Base-by-base conservation (phyloP, 2,113 vertebrate species). In the Corvus cornix region DNA sequence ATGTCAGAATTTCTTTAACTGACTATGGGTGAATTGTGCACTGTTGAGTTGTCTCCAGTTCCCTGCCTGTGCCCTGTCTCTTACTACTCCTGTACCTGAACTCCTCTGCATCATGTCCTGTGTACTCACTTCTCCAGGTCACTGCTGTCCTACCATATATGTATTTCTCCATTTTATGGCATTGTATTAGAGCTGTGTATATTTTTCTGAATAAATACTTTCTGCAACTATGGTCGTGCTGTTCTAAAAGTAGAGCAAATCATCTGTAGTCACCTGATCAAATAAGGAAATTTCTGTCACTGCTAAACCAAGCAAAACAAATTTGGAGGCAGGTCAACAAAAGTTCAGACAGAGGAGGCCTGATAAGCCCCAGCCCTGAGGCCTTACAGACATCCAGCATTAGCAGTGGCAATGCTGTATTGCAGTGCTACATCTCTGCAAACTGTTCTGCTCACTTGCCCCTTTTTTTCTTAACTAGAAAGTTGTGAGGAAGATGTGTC, bases 1-100 rank as follows among this genome's bases (percentile, higher is more conserved):
- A 68, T 26, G 27, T 4, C 56, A 53, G n/a, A 26, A 23, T 16
- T 84, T 64, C 24, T 41, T 87, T 49, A 41, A 18, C 12, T 22
- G 10, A 52, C 14, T 14, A 11, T 22, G 9, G 7, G 4, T 79
- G 13, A 72, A 58, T 21, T 87, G 5, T 31, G 79, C 5, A 16
- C 3, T 1, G 0, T 4, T 59, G 35, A 15, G 6, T 5, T 24
- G 17, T 51, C 15, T 73, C 19, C 24, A 39, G 24, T 11, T 5
- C 10, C 20, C 12, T 41, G 13, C 26, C 14, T 87, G 11, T 44
- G 24, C 19, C 5, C 10, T 2, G 0, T 48, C 12, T 85, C 31
- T 62, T 52, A 31, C 9, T 7, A 35, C 2, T 5, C 12, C 13
- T 23, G 2, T 39, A 7, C 56, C 27, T 58, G 27, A 63, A 7